Conservation (phyloP, 2,888 invertebrate genomes). For the Malachius bipustulatus region DNA sequence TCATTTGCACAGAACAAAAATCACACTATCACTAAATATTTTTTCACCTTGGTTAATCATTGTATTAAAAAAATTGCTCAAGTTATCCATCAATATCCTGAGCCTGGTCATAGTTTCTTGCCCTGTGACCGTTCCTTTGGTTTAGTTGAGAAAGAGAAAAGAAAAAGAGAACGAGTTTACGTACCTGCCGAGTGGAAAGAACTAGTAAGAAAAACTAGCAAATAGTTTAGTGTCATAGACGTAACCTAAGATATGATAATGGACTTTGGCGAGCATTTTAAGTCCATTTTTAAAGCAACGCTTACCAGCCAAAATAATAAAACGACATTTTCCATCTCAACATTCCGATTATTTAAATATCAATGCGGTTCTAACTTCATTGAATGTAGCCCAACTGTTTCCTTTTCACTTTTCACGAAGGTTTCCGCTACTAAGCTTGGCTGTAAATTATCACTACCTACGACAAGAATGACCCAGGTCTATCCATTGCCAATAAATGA, state of each 20-base stretch:
- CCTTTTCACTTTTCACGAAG: too few relatives aligned
- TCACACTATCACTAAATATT: constrained; percentile 12
- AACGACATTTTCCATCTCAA: too few relatives aligned
- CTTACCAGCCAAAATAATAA: constrained; percentile 11
- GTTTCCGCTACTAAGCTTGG: constrained; percentile 10
- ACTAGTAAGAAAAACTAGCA: constrained; percentile 13
- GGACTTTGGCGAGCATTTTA: constrained; percentile 14
- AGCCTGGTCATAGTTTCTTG: constrained; percentile 16
- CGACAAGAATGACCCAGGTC: constrained; percentile 12
- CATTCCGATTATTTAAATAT: too few relatives aligned
- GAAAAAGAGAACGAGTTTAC: too few relatives aligned
- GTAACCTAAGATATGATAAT: constrained; percentile 14
- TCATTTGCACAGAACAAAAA: constrained; percentile 13
- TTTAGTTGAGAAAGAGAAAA: constrained; percentile 13
- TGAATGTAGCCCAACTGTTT: too few relatives aligned
- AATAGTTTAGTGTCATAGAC: constrained; percentile 15
- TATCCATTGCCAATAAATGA: too few relatives aligned
- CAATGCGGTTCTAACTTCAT: too few relatives aligned
- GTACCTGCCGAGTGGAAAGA: constrained; percentile 12
- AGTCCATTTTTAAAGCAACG: constrained; percentile 13
- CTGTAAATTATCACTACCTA: too few relatives aligned
- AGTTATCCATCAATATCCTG: too few relatives aligned
- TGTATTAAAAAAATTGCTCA: too few relatives aligned
- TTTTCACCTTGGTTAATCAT: constrained; percentile 12
- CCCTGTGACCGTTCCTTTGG: constrained; percentile 15